These are phyloP conservation scores for Aratinga solstitialis DNA, from an alignment of 2,797 vertebrate genomes.

Conservation along the genomic window DNA sequence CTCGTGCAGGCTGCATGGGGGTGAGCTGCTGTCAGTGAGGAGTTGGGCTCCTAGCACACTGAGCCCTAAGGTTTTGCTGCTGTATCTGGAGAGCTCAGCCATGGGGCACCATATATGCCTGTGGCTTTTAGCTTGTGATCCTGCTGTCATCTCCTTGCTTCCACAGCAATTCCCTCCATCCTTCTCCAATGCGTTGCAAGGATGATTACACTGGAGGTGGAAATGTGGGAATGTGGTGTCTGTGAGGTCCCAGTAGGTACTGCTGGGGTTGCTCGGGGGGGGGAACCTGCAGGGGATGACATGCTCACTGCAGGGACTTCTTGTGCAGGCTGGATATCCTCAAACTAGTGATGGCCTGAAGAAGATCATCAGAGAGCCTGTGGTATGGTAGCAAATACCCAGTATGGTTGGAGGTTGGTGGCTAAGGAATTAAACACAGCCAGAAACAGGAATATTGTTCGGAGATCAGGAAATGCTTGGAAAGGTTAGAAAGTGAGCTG, in stretches of 20 bases:
- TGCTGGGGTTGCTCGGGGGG: not conserved
- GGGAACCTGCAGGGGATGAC: not conserved
- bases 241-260: not conserved
- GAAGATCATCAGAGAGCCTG: not conserved
- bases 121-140: not conserved
- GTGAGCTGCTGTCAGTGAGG: not conserved
- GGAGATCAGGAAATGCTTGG: not conserved
- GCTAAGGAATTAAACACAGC: constrained; percentile 13
- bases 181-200: not conserved
- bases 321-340: not conserved
- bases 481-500: constrained; percentile 25
- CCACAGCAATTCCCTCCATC: not conserved
- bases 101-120: not conserved
- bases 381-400: not conserved
- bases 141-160: not conserved
- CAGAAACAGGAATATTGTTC: not conserved
- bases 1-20: not conserved
- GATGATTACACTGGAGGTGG: not conserved
- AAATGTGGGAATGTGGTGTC: not conserved
- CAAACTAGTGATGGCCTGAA: not conserved
- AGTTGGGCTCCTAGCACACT: not conserved
- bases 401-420: fast-evolving
- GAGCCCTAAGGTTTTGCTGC: not conserved
- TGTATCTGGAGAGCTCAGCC: not conserved
- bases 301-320: not conserved